Conservation (phyloP, 2,797 vertebrate species). For the Darevskia nairensis region DNA sequence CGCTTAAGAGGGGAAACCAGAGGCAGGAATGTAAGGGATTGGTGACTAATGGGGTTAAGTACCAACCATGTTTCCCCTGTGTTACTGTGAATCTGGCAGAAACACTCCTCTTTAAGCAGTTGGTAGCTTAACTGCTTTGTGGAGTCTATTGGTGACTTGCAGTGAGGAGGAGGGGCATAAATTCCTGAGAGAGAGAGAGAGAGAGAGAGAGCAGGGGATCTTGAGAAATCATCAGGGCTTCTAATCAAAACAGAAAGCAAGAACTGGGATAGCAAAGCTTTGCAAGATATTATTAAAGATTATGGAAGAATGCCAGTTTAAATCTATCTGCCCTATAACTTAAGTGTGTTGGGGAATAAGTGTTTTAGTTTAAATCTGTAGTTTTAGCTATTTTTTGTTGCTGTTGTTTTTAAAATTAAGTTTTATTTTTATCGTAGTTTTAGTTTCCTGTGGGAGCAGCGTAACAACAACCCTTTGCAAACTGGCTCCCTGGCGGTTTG, state of each 20-base stretch:
- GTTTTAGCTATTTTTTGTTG: not conserved
- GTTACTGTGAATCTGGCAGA: not conserved
- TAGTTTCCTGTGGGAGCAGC: not conserved
- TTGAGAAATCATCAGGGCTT: not conserved
- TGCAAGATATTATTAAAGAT: not conserved
- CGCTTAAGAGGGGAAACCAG: too few species aligned
- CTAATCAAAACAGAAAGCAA: not conserved
- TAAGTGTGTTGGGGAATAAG: not conserved
- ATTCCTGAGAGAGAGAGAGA: too few species aligned
- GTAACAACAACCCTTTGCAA: not conserved
- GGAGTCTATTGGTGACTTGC: not conserved
- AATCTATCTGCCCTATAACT: not conserved
- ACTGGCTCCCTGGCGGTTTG: not conserved
- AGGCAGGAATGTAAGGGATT: too few species aligned
- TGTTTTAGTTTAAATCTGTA: not conserved
- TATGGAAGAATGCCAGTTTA: not conserved
- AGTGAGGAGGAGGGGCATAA: too few species aligned
- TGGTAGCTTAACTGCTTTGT: not conserved
- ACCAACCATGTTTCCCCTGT: too few species aligned
- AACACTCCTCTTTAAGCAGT: not conserved
- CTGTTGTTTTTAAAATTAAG: not conserved
- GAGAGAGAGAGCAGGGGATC: not conserved
- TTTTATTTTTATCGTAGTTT: not conserved
- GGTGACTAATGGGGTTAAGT: not conserved
- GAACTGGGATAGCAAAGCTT: not conserved